These are phyloP conservation scores for Tachysurus vachellii DNA, from an alignment of 2,113 vertebrate genomes.

Conservation along the genomic window DNA sequence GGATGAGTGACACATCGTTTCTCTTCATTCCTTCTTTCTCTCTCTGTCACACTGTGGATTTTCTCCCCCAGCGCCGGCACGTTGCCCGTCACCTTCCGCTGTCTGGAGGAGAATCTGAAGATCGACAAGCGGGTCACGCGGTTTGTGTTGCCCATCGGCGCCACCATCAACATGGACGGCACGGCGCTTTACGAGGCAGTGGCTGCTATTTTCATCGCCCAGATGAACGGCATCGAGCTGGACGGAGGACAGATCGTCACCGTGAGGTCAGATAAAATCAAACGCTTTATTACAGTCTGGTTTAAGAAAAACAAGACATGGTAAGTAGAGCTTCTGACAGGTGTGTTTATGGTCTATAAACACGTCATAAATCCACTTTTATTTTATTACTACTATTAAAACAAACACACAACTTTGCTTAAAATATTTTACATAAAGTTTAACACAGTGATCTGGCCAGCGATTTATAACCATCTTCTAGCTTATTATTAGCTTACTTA, in stretches of 20 bases:
- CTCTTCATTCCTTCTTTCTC: neutral
- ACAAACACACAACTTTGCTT: neutral
- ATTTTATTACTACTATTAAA: neutral
- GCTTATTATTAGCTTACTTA: neutral
- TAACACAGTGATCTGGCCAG: neutral
- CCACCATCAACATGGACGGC: conserved; percentile 86
- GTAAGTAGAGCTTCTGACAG: neutral
- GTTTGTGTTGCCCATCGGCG: conserved; percentile 82
- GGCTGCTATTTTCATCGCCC: conserved; percentile 84
- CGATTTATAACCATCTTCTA: neutral
- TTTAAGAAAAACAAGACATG: neutral
- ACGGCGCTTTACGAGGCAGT: conserved; percentile 83
- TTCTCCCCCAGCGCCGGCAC: conserved; percentile 73
- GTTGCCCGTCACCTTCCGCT: conserved; percentile 81
- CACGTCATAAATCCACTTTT: neutral
- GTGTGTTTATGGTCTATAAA: conserved; percentile 1
- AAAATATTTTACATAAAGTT: neutral
- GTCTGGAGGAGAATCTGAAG: conserved; percentile 82
- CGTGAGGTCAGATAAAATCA: conserved; percentile 71
- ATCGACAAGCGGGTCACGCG: conserved; percentile 81
- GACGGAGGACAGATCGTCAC: conserved; percentile 80
- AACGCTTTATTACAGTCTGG: neutral
- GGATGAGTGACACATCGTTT: neutral
- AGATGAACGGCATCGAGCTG: conserved; percentile 80
- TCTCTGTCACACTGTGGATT: neutral